These are phyloP conservation scores for Tetraodon nigroviridis DNA, from an alignment of 2,113 vertebrate genomes.

Conservation along the genomic window DNA sequence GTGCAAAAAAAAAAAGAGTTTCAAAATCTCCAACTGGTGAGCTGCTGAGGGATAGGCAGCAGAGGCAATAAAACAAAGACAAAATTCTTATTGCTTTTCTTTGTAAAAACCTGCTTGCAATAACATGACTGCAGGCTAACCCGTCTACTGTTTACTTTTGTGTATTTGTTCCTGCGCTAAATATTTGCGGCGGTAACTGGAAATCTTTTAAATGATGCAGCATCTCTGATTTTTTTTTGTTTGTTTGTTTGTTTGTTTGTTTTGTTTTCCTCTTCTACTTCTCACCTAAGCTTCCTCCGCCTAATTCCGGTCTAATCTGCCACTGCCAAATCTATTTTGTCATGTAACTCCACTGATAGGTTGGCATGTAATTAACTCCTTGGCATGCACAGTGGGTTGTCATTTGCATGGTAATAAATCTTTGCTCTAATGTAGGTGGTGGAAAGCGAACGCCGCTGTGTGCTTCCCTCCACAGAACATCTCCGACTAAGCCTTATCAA, in stretches of 20 bases:
- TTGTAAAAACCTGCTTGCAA: conserved; percentile 56
- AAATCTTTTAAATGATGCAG: conserved; percentile 27
- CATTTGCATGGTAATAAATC: conserved; percentile 71
- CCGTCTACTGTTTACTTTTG: conserved; percentile 30
- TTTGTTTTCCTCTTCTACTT: neutral
- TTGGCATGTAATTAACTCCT: conserved; percentile 70
- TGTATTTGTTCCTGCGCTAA: conserved; percentile 16
- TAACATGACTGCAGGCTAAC: conserved; percentile 50
- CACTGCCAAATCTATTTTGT: conserved; percentile 63
- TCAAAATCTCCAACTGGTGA: conserved; percentile 54
- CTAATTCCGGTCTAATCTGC: conserved; percentile 46
- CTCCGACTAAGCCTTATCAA: conserved; percentile 29
- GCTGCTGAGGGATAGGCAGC: conserved; percentile 39
- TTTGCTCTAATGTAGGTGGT: conserved; percentile 49
- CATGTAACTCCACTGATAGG: conserved; percentile 61
- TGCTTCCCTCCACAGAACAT: too few relatives aligned
- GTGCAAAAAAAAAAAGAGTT: conserved; percentile 56
- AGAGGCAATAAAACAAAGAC: conserved; percentile 57
- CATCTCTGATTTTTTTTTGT: conserved; percentile 1
- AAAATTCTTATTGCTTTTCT: conserved; percentile 59
- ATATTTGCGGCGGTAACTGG: conserved; percentile 28
- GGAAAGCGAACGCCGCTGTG: conserved; percentile 36
- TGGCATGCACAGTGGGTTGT: conserved; percentile 63
- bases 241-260: too few relatives aligned
- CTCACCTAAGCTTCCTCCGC: conserved; percentile 18